Percentiles rank a stretch among this genome's conserved stretches.
Conservation (phyloP, 1,140 invertebrate species). For the Drosophila fuyamai region DNA sequence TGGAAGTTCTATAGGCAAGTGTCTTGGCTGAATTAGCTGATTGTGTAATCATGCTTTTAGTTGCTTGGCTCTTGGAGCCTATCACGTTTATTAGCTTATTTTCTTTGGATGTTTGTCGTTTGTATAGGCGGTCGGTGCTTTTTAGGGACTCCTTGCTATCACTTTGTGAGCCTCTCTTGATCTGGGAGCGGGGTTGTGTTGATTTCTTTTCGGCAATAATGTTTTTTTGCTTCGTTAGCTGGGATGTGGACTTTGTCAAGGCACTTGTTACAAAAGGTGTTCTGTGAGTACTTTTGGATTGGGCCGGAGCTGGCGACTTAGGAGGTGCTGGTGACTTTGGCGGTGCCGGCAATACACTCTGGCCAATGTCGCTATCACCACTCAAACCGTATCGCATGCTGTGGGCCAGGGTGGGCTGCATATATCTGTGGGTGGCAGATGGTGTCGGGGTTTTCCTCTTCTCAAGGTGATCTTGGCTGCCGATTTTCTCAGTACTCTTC, state of each 20-base stretch:
- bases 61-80: conserved; percentile 76
- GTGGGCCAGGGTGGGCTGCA: conserved; percentile 77
- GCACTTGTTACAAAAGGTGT: conserved; percentile 61
- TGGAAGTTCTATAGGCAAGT: conserved; percentile 78
- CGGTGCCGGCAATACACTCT: conserved; percentile 39
- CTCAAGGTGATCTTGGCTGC: conserved; percentile 30
- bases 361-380: conserved; percentile 54
- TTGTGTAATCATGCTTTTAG: conserved; percentile 77
- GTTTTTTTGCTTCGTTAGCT: conserved; percentile 55
- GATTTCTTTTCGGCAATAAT: conserved; percentile 30
- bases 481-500: conserved; percentile 31
- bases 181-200: conserved; percentile 23
- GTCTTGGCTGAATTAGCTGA: conserved; percentile 68
- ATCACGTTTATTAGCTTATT: conserved; percentile 73
- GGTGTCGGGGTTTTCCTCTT: conserved; percentile 55
- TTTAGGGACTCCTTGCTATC: conserved; percentile 67
- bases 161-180: conserved; percentile 53
- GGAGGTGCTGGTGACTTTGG: conserved; percentile 65
- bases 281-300: conserved; percentile 45
- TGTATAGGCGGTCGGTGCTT: conserved; percentile 70
- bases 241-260: conserved; percentile 68
- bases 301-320: conserved; percentile 59
- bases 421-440: conserved; percentile 69
- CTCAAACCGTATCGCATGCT: conserved; percentile 64
- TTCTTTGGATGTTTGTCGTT: conserved; percentile 71